A percentile compares a stretch with the other conserved stretches of the same genome.
Evolutionary conservation across 1,140 invertebrate species (phyloP).

Genomic region (Andricus grossulariae): DNA sequence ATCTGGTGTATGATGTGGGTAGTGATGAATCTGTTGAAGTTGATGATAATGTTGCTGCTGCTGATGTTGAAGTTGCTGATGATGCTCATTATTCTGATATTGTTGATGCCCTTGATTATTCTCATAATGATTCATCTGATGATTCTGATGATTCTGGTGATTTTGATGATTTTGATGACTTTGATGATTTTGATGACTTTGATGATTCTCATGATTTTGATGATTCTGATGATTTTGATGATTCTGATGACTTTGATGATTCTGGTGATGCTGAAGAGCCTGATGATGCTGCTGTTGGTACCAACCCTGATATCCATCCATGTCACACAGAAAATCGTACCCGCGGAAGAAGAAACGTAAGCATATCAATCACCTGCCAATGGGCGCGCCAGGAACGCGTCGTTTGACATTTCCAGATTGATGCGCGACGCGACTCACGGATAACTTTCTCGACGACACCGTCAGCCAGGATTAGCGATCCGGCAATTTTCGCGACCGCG

Average conservation of each 20-base stretch:
- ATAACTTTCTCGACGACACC: background rate
- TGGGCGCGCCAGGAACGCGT: constrained; percentile 13
- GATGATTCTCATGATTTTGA: constrained; percentile 37
- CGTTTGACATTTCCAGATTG: constrained; percentile 39
- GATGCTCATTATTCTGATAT: constrained; percentile 51
- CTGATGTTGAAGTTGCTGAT: constrained; percentile 53
- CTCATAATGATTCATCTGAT: background rate
- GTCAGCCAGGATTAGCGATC: constrained; percentile 29
- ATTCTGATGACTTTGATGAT: constrained; percentile 32
- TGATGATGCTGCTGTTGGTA: constrained; percentile 67
- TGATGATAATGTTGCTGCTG: constrained; percentile 58
- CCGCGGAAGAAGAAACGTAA: constrained; percentile 40
- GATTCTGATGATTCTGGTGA: background rate
- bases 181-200: background rate
- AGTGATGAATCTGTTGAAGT: constrained; percentile 64
- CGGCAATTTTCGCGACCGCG: background rate
- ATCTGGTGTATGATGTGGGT: constrained; percentile 68
- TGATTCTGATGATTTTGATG: constrained; percentile 36
- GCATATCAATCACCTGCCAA: constrained; percentile 62
- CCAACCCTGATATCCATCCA: constrained; percentile 73
- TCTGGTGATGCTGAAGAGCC: constrained; percentile 35
- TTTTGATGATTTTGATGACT: constrained; percentile 37
- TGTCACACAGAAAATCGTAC: constrained; percentile 60
- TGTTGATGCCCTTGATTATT: constrained; percentile 37
- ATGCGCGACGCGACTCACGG: constrained; percentile 31